phyloP scores from a whole-genome alignment of 2,888 invertebrate genomes.

The Cantharis nigra region DNA sequence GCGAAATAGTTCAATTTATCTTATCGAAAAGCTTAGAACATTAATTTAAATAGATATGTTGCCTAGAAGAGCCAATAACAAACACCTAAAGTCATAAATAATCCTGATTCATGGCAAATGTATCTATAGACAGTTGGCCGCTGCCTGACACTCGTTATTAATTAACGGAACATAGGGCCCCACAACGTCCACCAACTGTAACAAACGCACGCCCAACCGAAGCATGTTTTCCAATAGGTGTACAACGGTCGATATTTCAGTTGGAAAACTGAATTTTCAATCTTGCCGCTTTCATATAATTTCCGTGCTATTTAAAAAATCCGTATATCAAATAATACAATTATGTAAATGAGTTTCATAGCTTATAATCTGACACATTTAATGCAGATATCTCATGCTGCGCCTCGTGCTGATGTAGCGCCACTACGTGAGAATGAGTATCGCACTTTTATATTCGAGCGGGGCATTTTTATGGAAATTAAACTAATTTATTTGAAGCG shows the following conservation, averaged over 20 bases:
- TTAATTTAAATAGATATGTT: slow-evolving; percentile 24
- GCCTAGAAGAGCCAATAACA: slow-evolving; percentile 33
- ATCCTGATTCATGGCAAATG: slow-evolving; percentile 48
- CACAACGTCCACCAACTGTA: slow-evolving; percentile 34
- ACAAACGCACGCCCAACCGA: slow-evolving; percentile 39
- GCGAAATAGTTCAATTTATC: slow-evolving; percentile 3
- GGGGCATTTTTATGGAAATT: slow-evolving; percentile 47
- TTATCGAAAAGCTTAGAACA: slow-evolving; percentile 17
- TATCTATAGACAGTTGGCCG: slow-evolving; percentile 45
- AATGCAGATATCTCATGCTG: slow-evolving; percentile 46
- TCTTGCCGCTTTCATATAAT: slow-evolving; percentile 27
- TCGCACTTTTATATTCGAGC: slow-evolving; percentile 36
- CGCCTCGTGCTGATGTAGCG: slow-evolving; percentile 40
- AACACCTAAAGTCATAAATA: slow-evolving; percentile 46
- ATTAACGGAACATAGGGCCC: slow-evolving; percentile 47
- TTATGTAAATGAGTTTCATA: slow-evolving; percentile 48
- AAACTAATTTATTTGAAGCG: slow-evolving; percentile 46
- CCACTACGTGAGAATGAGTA: slow-evolving; percentile 42
- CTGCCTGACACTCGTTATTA: slow-evolving; percentile 48
- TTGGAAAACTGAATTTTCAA: slow-evolving; percentile 24
- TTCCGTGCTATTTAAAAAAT: slow-evolving; percentile 34
- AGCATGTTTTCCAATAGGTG: slow-evolving; percentile 35
- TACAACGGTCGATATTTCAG: slow-evolving; percentile 31
- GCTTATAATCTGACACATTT: slow-evolving; percentile 51
- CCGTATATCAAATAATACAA: slow-evolving; percentile 39